phyloP scores from a whole-genome alignment of 2,797 vertebrate species.

The Chaetodon trifasciatus region DNA sequence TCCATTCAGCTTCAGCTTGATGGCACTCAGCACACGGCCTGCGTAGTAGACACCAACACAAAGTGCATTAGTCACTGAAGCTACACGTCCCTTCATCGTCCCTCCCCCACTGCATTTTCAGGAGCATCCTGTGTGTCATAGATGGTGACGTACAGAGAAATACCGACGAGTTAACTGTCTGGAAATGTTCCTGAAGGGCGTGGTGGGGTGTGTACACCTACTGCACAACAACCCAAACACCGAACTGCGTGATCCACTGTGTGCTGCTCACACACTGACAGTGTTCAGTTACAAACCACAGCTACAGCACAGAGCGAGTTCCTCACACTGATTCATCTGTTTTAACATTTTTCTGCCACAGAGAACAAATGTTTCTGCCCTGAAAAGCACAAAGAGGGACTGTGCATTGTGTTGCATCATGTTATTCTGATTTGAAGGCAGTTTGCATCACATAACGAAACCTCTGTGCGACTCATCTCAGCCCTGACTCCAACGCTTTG shows the following conservation, averaged over 20 bases:
- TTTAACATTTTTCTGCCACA: neutral
- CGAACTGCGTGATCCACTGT: neutral
- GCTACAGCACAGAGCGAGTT: neutral
- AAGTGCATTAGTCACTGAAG: conserved; percentile 53
- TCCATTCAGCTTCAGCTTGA: conserved; percentile 27
- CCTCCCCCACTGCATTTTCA: conserved; percentile 4
- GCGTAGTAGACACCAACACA: conserved; percentile 19
- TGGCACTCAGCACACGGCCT: conserved; percentile 33
- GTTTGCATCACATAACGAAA: conserved; percentile 26
- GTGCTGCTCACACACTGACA: neutral
- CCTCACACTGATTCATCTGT: neutral
- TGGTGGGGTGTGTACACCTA: conserved; percentile 40
- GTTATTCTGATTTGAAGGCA: conserved; percentile 17
- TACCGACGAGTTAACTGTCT: conserved; percentile 40
- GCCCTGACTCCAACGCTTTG: conserved; percentile 36
- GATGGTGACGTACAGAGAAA: conserved; percentile 40
- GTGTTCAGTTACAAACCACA: neutral
- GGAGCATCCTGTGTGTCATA: conserved; percentile 64
- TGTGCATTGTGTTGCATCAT: conserved; percentile 12
- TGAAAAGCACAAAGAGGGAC: neutral
- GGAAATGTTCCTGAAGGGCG: conserved; percentile 48
- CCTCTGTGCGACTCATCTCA: conserved; percentile 30
- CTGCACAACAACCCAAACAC: conserved; percentile 30
- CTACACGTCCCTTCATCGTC: conserved; percentile 23
- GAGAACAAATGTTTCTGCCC: neutral